phyloP scores from a whole-genome alignment of 2,888 invertebrate species.

The Tipula confusa region DNA sequence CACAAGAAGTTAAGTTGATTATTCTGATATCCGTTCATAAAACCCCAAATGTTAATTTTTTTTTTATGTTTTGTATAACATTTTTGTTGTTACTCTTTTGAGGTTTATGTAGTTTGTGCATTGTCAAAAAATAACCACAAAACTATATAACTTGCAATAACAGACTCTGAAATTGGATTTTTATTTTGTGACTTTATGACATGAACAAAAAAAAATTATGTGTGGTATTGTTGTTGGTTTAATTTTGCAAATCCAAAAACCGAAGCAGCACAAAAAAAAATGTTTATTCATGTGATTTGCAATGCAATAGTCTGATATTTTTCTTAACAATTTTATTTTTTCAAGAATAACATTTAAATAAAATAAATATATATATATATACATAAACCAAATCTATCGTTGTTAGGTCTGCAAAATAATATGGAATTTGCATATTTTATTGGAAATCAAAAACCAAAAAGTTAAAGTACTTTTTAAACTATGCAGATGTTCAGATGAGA shows the following conservation, averaged over 20 bases:
- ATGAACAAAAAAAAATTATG: not conserved
- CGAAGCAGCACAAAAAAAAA: not conserved
- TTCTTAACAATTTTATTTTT: conserved; percentile 5
- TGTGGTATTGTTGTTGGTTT: not conserved
- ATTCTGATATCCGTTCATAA: not conserved
- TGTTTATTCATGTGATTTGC: not conserved
- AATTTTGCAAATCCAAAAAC: not conserved
- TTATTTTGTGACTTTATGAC: conserved; percentile 12
- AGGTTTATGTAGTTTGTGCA: not conserved
- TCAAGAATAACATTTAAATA: conserved; percentile 8
- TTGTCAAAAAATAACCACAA: conserved; percentile 3
- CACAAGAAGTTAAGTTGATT: not conserved
- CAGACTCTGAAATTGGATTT: not conserved
- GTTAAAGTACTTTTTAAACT: not conserved
- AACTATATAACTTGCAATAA: not conserved
- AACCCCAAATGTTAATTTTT: conserved; percentile 3
- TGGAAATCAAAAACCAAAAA: not conserved
- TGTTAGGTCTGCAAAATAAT: not conserved
- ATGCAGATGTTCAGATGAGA: conserved; percentile 3
- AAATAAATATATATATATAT: not conserved
- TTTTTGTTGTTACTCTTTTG: not conserved
- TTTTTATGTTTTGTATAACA: not conserved
- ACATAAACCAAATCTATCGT: not conserved
- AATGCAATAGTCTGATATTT: not conserved
- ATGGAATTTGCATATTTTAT: not conserved